Base-by-base conservation (phyloP, 1,140 invertebrate species). In the Galendromus occidentalis region DNA sequence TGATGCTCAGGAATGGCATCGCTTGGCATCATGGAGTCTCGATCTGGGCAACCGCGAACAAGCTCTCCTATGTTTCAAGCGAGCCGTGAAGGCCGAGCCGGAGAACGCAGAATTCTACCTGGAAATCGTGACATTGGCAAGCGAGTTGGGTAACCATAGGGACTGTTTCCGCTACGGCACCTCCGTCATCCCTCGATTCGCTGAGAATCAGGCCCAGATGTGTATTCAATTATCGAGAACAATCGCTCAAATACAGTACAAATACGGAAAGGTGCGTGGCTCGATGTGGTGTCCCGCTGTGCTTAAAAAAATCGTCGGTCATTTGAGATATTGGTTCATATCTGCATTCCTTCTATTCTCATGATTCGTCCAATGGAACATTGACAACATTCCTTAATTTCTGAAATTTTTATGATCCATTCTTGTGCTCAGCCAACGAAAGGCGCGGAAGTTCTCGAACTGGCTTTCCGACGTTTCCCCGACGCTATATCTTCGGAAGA, bases 1-100 rank as follows among this genome's bases (percentile, higher is more conserved):
- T 68, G 84, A 91, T 77, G 78, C 82, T 0, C 85, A 88, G 67
- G 84, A 88, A 71, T 96, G 91, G 91, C 78, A 85, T 20, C 79
- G 84, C 68, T 77, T 96, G 18, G 91, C 88, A 2, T 83, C 85
- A 68, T 76, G 88, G 68, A 86, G 84, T 20, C 73, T 86, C 17
- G 82, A 90, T 70, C 79, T 82, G 67, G 82, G 82, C 17, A 83
- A 92, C 72, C 72, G 82, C 17, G 82, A 82, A 66, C 86, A 90
- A 76, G 88, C 88, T 55, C 81, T 90, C 59, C 82, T 82, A 42
- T 94, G 88, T 75, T 91, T 86, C 71, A 82, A 67, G 2, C 85
- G 68, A 69, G 87, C 86, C n/a, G 83, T 88, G 30, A 80, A 82
- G 70, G 81, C 80, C 1, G 81, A 81, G 69, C 82, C 83, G 5